A percentile compares a stretch with the other conserved stretches of the same genome.
Evolutionary conservation across 1,140 invertebrate genomes (phyloP).

Genomic region (Oryzaephilus surinamensis): DNA sequence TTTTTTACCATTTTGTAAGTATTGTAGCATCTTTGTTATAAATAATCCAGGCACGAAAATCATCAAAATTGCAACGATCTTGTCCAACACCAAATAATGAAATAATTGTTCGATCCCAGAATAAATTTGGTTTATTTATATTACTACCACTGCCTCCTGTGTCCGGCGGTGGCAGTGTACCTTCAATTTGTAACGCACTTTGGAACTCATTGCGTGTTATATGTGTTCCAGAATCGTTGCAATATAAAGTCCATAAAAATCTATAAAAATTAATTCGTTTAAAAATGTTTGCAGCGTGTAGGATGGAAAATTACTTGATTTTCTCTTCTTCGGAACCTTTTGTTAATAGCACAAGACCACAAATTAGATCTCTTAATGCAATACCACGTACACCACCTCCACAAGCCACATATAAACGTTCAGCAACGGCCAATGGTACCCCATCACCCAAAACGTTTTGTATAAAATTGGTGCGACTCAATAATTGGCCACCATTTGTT

Average conservation of each 20-base stretch:
- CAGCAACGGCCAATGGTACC: conserved; percentile 64
- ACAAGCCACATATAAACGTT: conserved; percentile 70
- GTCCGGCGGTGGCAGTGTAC: conserved; percentile 23
- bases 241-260: conserved; percentile 79
- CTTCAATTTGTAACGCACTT: conserved; percentile 50
- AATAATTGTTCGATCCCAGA: conserved; percentile 37
- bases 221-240: conserved; percentile 65
- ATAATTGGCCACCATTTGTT: conserved; percentile 53
- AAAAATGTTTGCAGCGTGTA: background rate
- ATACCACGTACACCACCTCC: conserved; percentile 73
- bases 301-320: too few species aligned
- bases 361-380: conserved; percentile 68
- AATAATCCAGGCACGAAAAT: conserved; percentile 61
- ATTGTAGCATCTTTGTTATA: conserved; percentile 65
- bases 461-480: conserved; percentile 64
- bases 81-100: conserved; percentile 41
- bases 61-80: conserved; percentile 56
- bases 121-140: conserved; percentile 18
- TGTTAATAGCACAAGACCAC: conserved; percentile 72
- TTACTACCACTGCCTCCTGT: conserved; percentile 3
- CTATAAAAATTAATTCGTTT: too few species aligned
- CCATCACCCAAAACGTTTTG: conserved; percentile 75
- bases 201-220: conserved; percentile 68
- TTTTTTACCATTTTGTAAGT: conserved; percentile 58
- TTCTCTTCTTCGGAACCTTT: conserved; percentile 74